Evolutionary conservation across 2,888 invertebrate genomes (phyloP), one percentile per base, ranked within the genome.

Genomic region (Resseliella maxima): DNA sequence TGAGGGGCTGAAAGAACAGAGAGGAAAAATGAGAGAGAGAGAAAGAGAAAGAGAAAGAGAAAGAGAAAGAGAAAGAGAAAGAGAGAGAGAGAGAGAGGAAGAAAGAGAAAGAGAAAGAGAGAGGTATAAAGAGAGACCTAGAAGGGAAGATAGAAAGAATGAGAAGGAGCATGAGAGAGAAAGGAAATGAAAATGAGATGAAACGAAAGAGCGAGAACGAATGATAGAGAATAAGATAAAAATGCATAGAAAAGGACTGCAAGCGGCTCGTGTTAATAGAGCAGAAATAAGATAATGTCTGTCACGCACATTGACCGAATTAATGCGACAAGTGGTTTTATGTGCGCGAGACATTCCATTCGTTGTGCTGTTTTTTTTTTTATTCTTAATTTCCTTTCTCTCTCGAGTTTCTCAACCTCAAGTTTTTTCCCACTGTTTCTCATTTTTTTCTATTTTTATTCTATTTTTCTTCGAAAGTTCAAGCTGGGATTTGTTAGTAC

Each of bases 271-370:
- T 72, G 72, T 72, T 72, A 72, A 72, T 72, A 72, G 72, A 72
- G 72, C 35, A 72, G 72, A 31, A 72, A 35, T 72, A 72, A 72
- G 72, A 72, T 72, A 72, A 72, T 72, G 72, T 72, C 72, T 72
- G 72, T 72, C 72, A 72, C 72, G 72, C 72, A 72, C 72, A 72
- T 72, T 72, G 72, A 72, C 72, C 72, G 72, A 72, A 72, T 72
- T 72, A 72, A 72, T 72, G 31, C 72, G 72, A 72, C 72, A 72
- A 72, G 72, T 72, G 72, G 72, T 72, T 72, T 72, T 72, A 72
- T 72, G 31, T 72, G 35, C 72, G 10, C 72, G 31, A 72, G 31
- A 72, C 35, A 72, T 72, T 72, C 72, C 72, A 72, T 24, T 59
- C 24, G 21, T 12, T 18, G 50, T n/a, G n/a, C 21, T 50, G 15